Conservation (phyloP, 2,888 invertebrate species). For the Augochlorella aurata region DNA sequence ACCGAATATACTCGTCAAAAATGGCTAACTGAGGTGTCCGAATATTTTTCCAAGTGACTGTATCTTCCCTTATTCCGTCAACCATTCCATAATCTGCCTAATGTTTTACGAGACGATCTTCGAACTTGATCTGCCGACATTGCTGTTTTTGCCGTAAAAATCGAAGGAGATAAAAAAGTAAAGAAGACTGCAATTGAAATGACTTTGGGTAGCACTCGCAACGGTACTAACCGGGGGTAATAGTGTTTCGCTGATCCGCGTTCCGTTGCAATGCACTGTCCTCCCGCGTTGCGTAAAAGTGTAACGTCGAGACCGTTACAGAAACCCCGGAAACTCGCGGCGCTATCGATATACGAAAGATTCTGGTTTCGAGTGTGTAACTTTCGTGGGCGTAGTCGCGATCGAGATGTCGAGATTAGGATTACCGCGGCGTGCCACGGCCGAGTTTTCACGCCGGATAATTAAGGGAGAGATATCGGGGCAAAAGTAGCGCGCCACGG, state of each 20-base stretch:
- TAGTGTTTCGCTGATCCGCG: background rate
- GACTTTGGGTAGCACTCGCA: background rate
- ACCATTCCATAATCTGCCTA: too few relatives aligned
- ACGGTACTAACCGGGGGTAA: slow-evolving; percentile 1
- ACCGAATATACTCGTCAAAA: too few relatives aligned
- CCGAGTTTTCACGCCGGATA: slow-evolving; percentile 48
- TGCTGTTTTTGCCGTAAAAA: background rate
- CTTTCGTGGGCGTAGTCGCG: slow-evolving; percentile 36
- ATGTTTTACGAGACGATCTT: background rate
- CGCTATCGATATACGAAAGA: slow-evolving; percentile 34
- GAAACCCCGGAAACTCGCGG: slow-evolving; percentile 3
- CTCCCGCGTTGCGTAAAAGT: slow-evolving; percentile 4
- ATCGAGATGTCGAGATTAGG: slow-evolving; percentile 46
- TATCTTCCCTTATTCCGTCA: too few relatives aligned
- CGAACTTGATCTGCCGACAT: background rate
- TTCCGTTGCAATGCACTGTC: background rate
- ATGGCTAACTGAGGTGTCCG: too few relatives aligned
- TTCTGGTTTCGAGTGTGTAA: slow-evolving; percentile 28
- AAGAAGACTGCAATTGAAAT: background rate
- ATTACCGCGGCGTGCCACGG: slow-evolving; percentile 33
- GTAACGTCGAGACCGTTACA: background rate
- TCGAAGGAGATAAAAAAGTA: background rate
- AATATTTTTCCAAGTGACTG: too few relatives aligned
- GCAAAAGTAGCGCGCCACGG: slow-evolving; percentile 27
- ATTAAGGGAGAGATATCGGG: slow-evolving; percentile 43